Conservation (phyloP, 1,140 invertebrate species). For the Pogonomyrmex californicus region DNA sequence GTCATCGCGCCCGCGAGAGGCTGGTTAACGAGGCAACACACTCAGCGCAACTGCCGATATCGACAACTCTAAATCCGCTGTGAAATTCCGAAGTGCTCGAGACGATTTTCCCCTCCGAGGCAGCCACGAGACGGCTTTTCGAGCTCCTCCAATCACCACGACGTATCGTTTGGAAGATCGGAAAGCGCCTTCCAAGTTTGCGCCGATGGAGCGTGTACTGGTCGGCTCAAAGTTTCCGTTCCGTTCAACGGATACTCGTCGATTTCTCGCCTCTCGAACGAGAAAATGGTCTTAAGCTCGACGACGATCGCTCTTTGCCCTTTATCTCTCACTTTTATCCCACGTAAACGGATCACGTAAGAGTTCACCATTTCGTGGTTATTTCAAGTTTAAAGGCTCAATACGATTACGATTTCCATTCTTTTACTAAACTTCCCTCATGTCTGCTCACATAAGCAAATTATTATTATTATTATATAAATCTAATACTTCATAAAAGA, state of each 20-base stretch:
- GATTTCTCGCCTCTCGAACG: conserved; percentile 35
- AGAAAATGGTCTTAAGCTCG: conserved; percentile 57
- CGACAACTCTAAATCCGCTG: conserved; percentile 42
- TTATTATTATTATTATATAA: neutral
- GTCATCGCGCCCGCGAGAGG: conserved; percentile 1
- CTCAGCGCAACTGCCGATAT: conserved; percentile 30
- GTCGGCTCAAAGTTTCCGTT: conserved; percentile 38
- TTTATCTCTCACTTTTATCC: conserved; percentile 12
- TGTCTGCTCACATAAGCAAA: neutral
- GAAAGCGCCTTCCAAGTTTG: conserved; percentile 33
- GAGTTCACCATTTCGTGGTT: neutral
- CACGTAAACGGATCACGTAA: conserved; percentile 28
- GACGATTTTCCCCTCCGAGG: conserved; percentile 15
- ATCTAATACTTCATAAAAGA: neutral
- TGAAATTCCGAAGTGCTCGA: conserved; percentile 31
- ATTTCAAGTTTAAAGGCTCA: conserved; percentile 11
- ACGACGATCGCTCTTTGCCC: conserved; percentile 27
- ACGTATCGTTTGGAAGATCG: conserved; percentile 54
- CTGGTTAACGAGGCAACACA: conserved; percentile 35
- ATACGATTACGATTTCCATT: conserved; percentile 12
- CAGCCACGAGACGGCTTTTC: conserved; percentile 2
- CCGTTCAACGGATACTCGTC: conserved; percentile 34
- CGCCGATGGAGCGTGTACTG: conserved; percentile 21
- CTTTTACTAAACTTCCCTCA: neutral
- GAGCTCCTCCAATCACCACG: conserved; percentile 29